A percentile compares a stretch with the other conserved stretches of the same genome.
Conservation (phyloP, 2,888 invertebrate genomes). For the Pyrgus malvae region DNA sequence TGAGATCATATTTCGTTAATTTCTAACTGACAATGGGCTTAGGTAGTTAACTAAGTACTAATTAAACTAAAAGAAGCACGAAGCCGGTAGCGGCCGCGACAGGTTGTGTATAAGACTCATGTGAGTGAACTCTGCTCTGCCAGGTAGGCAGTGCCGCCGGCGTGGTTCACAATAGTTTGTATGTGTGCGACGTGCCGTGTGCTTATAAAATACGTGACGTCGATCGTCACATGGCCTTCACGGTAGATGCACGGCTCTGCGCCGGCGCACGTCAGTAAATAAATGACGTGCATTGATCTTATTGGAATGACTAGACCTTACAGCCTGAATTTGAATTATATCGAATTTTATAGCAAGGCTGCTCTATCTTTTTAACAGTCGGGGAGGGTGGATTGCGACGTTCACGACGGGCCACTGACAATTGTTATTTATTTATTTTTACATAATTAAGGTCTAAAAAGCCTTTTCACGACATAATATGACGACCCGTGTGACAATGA, state of each 20-base stretch:
- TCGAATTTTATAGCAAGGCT: background rate
- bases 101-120: constrained; percentile 48
- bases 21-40: background rate
- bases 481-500: no score
- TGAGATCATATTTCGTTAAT: constrained; percentile 46
- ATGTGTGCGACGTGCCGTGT: constrained; percentile 37
- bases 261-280: constrained; percentile 41
- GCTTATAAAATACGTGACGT: constrained; percentile 47
- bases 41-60: background rate
- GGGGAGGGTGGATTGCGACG: no score
- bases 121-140: constrained; percentile 64
- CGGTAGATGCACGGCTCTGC: constrained; percentile 55
- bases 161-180: constrained; percentile 31
- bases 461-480: no score
- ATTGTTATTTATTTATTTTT: no score
- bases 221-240: constrained; percentile 64
- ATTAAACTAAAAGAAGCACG: background rate
- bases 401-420: no score
- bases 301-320: constrained; percentile 3
- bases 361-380: no score
- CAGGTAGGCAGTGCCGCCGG: constrained; percentile 48
- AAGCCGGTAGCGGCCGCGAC: constrained; percentile 39
- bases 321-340: background rate
- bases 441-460: no score
- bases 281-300: constrained; percentile 20